Conservation (phyloP, 2,797 vertebrate species). For the Dermochelys coriacea region DNA sequence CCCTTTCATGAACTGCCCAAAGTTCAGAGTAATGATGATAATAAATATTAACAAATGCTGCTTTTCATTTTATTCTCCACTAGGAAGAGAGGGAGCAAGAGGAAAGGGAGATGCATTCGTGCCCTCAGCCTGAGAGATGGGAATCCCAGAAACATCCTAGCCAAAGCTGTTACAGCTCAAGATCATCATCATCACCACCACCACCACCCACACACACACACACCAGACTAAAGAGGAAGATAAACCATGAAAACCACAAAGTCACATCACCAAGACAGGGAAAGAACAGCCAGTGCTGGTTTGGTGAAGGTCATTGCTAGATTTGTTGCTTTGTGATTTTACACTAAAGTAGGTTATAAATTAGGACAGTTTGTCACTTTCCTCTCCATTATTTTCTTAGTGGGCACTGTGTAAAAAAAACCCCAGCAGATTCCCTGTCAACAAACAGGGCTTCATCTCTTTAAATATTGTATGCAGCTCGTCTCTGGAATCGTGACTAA, state of each 20-base stretch:
- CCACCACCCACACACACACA: neutral
- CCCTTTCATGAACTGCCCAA: neutral
- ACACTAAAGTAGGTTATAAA: neutral
- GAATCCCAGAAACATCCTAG: neutral
- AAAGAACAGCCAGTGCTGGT: neutral
- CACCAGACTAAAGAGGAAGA: neutral
- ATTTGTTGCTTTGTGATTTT: fast-evolving
- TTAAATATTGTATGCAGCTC: fast-evolving
- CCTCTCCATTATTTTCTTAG: neutral
- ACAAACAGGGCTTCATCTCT: neutral
- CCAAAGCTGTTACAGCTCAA: neutral
- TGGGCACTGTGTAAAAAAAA: neutral
- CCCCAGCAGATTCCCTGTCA: neutral
- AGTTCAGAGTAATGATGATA: neutral
- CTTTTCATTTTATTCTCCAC: neutral
- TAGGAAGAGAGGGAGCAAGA: neutral
- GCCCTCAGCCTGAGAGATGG: neutral
- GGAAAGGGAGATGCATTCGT: neutral
- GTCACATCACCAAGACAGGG: fast-evolving
- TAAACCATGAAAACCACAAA: fast-evolving
- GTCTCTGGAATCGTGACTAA: neutral
- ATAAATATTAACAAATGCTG: neutral
- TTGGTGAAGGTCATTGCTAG: neutral
- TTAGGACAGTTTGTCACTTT: neutral
- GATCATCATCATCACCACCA: no score